Conservation (phyloP, 2,113 vertebrate genomes). For the Ahaetulla prasina region DNA sequence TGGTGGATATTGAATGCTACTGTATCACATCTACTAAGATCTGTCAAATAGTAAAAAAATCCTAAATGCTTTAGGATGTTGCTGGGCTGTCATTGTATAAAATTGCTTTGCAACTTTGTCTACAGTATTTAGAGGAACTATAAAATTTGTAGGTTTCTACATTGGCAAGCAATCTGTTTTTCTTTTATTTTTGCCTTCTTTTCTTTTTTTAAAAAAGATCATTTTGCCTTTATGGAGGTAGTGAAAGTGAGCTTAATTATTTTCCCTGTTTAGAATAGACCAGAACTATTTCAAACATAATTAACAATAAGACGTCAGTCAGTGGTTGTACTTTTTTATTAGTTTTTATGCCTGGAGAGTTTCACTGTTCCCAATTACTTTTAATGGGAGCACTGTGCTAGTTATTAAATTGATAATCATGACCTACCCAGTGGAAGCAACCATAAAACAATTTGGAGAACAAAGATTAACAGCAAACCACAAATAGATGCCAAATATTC, state of each 20-base stretch:
- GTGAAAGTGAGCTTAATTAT: constrained; percentile 61
- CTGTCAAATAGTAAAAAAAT: constrained; percentile 34
- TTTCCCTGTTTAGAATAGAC: constrained; percentile 59
- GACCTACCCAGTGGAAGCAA: constrained; percentile 59
- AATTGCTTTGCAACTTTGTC: constrained; percentile 40
- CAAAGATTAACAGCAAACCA: constrained; percentile 57
- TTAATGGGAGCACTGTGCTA: constrained; percentile 59
- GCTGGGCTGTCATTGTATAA: constrained; percentile 22
- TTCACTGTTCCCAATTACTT: constrained; percentile 58
- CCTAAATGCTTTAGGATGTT: constrained; percentile 35
- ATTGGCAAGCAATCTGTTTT: constrained; percentile 62
- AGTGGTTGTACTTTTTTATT: constrained; percentile 54
- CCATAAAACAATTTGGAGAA: constrained; percentile 62
- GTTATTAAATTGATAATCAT: constrained; percentile 66
- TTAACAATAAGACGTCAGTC: constrained; percentile 64
- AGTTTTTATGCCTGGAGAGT: constrained; percentile 56
- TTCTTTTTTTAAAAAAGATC: constrained; percentile 64
- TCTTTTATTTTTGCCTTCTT: constrained; percentile 16
- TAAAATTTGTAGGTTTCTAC: constrained; percentile 55
- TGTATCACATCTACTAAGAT: constrained; percentile 32
- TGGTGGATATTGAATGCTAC: constrained; percentile 43
- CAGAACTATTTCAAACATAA: constrained; percentile 68
- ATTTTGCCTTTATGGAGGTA: constrained; percentile 59
- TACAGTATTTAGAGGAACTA: constrained; percentile 47
- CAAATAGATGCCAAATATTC: constrained; percentile 29